A percentile compares a stretch with the other conserved stretches of the same genome.
phyloP scores from a whole-genome alignment of 2,797 vertebrate genomes.

The Malurus splendens region DNA sequence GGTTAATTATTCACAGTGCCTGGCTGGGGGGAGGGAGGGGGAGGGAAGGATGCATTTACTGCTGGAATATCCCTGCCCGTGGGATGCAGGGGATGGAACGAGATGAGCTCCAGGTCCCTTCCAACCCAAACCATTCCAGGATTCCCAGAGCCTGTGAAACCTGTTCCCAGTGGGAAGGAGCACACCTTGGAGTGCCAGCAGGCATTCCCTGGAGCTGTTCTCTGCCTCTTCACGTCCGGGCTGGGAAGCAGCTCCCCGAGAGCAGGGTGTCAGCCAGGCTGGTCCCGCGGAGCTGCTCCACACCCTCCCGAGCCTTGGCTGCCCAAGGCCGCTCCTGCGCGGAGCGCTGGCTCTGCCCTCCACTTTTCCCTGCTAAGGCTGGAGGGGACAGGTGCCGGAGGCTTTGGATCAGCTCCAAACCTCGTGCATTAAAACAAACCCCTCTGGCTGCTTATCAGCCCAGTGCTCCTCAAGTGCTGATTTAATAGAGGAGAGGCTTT shows the following conservation, averaged over 20 bases:
- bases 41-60: background rate
- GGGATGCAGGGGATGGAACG: background rate
- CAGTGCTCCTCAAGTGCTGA: background rate
- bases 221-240: accelerated
- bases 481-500: background rate
- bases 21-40: background rate
- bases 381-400: background rate
- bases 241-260: background rate
- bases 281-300: background rate
- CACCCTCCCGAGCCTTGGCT: background rate
- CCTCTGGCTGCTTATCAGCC: background rate
- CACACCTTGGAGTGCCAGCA: background rate
- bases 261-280: background rate
- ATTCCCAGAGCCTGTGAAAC: background rate
- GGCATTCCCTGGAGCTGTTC: background rate
- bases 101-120: background rate
- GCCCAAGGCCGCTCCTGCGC: background rate
- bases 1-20: background rate
- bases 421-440: background rate
- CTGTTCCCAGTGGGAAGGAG: background rate
- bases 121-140: background rate
- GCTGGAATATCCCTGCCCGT: background rate
- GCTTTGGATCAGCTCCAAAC: background rate
- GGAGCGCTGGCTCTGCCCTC: background rate
- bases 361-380: background rate